Base-by-base conservation (phyloP, 2,113 vertebrate species). In the Lepus europaeus region DNA sequence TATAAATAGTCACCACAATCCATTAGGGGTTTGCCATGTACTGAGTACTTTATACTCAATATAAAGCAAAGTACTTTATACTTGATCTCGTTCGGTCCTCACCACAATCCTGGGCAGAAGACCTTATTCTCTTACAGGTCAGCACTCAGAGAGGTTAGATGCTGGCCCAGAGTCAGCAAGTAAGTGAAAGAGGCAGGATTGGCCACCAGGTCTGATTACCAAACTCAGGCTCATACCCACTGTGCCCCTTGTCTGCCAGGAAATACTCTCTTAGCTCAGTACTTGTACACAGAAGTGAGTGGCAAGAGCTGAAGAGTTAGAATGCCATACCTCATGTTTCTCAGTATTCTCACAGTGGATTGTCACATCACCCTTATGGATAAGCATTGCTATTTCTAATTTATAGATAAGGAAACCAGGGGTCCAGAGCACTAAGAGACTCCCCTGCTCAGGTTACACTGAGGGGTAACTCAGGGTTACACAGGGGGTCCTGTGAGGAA, bases 121-220 rank as follows among this genome's bases (percentile, higher is more conserved):
- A 20, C 20, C 25, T 79, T 86, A 39, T 77, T 23, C 39, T 49
- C 61, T 74, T 72, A 39, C 73, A 93, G 56, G 68, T 78, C 84
- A 27, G 33, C 31, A 80, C 63, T 89, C 76, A 82, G 56, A 91
- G 61, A 19, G 23, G 79, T 91, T 87, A 68, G 73, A 49, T 69
- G 27, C 74, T 89, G 63, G 66, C 12, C 31, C 56, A n/a, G 68
- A 85, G 19, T 59, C 64, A 69, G 66, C 53, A 82, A 33, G 25
- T 83, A n/a, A 94, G 53, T 79, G 63, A 81, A 89, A 72, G 6
- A 78, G 69, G 72, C 72, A 91, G 68, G 80, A 66, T 83, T 17
- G 33, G 45, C 36, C 53, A 39, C 19, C 8, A 25, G 7, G 51
- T 92, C 39, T 88, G 49, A 70, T 82, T 61, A 39, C 90, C 68